Evolutionary conservation across 2,113 vertebrate genomes (phyloP), one percentile per base, ranked within the genome.

Genomic region (Gambusia holbrooki): DNA sequence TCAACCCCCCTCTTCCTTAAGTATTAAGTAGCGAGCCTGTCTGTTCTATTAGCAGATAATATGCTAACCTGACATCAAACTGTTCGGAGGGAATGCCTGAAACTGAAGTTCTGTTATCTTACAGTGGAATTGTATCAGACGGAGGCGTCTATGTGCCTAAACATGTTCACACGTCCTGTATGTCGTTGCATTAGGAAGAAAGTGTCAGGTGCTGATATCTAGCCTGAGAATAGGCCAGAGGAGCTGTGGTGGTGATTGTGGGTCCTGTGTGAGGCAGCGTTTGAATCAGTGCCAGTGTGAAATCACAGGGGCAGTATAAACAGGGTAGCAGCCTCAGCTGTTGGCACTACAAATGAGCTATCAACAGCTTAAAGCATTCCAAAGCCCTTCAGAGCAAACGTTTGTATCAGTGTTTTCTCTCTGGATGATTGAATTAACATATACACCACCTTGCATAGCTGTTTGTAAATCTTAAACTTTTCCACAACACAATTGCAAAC

Each of bases 311-410:
- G 87, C 73, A 70, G 79, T 48, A 86, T 86, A 86, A 86, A 68
- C 73, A 80, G 82, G 45, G 42, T 76, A 87, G 80, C 84, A 73
- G 83, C 73, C 75, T 92, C 93, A 93, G 92, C 93, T 93, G 92
- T 91, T 91, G 92, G 85, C 89, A 86, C 92, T 90, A 89, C 88
- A 90, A 93, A 93, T 90, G 87, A 93, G 92, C 90, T 87, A 89
- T 92, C 89, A 90, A 91, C 92, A 89, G 84, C 88, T 89, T 92
- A 83, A 79, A 87, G 69, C 82, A 73, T 88, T 90, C 88, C 91
- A 83, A 74, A 62, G 75, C 84, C 73, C 74, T 79, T 78, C 66
- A 78, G 66, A 73, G 71, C 77, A 82, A 89, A 76, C 81, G 83
- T 80, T 83, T 80, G 68, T 77, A 73, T 89, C 77, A 0, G 67